Evolutionary conservation across 2,113 vertebrate genomes (phyloP).

Genomic region (Rhea pennata): DNA sequence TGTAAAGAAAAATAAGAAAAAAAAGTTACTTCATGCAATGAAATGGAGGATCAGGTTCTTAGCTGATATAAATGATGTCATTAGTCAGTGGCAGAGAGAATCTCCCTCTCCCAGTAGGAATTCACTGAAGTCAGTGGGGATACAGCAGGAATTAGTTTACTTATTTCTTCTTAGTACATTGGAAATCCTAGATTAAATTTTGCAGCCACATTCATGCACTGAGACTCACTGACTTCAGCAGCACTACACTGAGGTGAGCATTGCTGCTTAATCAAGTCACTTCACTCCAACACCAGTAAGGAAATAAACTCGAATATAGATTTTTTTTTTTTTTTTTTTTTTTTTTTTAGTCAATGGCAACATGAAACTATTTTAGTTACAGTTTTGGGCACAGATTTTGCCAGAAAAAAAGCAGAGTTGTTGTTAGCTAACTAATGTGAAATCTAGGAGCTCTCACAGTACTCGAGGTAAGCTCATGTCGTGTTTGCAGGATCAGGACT

Average conservation of each 20-base stretch:
- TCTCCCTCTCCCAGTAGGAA: background rate
- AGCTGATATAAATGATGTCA: background rate
- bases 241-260: background rate
- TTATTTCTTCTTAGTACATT: background rate
- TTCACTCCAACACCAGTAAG: background rate
- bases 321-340: background rate
- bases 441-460: too few relatives aligned
- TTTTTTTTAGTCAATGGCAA: background rate
- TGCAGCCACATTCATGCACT: rapidly evolving
- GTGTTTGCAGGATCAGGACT: background rate
- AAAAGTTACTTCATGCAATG: background rate
- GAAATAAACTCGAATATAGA: background rate
- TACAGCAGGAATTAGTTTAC: background rate
- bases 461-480: background rate
- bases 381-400: background rate
- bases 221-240: background rate
- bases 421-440: rapidly evolving
- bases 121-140: background rate
- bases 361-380: rapidly evolving
- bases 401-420: background rate
- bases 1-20: background rate
- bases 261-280: rapidly evolving
- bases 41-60: background rate
- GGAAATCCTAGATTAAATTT: background rate
- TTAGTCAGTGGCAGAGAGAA: background rate